Conservation (phyloP, 1,140 invertebrate genomes). For the Cherax quadricarinatus region DNA sequence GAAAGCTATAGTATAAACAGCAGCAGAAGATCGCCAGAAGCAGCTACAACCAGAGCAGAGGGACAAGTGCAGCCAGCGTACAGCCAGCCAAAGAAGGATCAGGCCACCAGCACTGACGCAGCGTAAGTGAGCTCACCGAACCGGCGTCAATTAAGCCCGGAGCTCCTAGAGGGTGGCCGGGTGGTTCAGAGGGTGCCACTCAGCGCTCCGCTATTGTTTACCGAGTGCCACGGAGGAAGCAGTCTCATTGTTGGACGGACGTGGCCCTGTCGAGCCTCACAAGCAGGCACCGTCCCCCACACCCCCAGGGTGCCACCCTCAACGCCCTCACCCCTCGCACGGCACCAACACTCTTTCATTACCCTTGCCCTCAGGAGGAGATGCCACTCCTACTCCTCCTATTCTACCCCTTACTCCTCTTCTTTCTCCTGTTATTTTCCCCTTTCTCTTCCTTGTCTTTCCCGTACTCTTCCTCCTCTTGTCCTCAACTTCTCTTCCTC, state of each 20-base stretch:
- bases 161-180: constrained; percentile 53
- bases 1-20: not conserved
- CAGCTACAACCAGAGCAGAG: not conserved
- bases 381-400: constrained; percentile 41
- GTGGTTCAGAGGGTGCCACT: constrained; percentile 68
- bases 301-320: constrained; percentile 26
- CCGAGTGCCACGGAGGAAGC: constrained; percentile 66
- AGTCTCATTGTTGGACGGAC: constrained; percentile 69
- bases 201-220: constrained; percentile 68
- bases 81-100: constrained; percentile 20
- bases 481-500: no score
- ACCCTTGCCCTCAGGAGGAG: constrained; percentile 23
- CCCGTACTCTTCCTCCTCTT: no score
- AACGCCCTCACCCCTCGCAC: constrained; percentile 21
- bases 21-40: not conserved
- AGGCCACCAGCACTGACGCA: constrained; percentile 53
- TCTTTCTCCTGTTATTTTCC: not conserved
- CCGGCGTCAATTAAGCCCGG: constrained; percentile 63
- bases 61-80: not conserved
- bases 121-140: constrained; percentile 66
- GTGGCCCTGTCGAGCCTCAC: constrained; percentile 68
- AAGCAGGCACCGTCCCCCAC: constrained; percentile 30
- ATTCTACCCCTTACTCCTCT: not conserved
- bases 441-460: no score
- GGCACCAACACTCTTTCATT: constrained; percentile 29